These are phyloP conservation scores for Octodon degus DNA, from an alignment of 2,113 vertebrate species.

Conservation along the genomic window DNA sequence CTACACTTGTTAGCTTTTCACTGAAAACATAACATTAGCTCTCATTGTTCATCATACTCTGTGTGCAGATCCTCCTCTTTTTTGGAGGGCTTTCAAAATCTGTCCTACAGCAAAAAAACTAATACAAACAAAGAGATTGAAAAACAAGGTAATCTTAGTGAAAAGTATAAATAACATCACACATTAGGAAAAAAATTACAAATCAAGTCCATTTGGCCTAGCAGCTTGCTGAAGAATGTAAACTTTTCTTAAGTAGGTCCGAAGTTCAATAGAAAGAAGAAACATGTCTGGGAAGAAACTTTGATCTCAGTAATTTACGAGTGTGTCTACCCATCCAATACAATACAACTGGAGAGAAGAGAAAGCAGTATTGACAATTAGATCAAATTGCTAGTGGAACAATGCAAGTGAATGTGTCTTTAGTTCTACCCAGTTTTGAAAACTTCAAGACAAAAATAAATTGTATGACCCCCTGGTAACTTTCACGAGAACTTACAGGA, in stretches of 20 bases:
- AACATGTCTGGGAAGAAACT: constrained; percentile 65
- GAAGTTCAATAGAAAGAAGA: constrained; percentile 35
- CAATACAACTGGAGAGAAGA: not conserved
- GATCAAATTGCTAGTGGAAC: constrained; percentile 84
- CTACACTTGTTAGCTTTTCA: not conserved
- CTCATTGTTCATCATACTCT: not conserved
- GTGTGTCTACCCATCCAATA: not conserved
- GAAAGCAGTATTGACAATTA: constrained; percentile 78
- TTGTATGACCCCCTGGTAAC: constrained; percentile 87
- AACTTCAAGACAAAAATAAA: constrained; percentile 89
- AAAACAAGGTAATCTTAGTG: not conserved
- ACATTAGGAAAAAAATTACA: not conserved
- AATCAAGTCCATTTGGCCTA: not conserved
- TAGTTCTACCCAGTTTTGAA: constrained; percentile 84
- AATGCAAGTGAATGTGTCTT: constrained; percentile 81
- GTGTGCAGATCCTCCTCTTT: not conserved
- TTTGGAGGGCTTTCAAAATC: not conserved
- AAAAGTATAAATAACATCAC: not conserved
- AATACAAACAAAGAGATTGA: not conserved
- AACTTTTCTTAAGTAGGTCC: constrained; percentile 25
- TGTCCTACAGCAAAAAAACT: not conserved
- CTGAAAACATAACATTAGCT: not conserved
- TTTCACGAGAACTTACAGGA: constrained; percentile 87
- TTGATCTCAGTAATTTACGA: constrained; percentile 72
- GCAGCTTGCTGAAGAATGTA: constrained; percentile 27